These are phyloP conservation scores for Brachionus angularis DNA, from an alignment of 1,140 invertebrate species.

Conservation along the genomic window DNA sequence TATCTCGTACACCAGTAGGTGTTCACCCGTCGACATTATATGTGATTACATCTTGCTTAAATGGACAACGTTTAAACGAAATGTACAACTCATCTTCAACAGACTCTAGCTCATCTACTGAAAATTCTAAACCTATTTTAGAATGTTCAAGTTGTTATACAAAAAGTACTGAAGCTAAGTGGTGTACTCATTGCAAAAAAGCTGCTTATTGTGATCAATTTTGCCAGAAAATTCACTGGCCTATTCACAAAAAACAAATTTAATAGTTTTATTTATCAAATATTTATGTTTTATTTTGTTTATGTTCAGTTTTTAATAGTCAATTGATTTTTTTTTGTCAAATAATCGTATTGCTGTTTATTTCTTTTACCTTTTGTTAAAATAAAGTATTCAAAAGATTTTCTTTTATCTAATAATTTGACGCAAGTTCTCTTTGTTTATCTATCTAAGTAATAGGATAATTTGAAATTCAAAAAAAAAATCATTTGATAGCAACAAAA, in stretches of 20 bases:
- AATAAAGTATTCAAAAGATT: too few species aligned
- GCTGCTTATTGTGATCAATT: slow-evolving; percentile 86
- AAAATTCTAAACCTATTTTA: not conserved
- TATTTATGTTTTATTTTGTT: too few species aligned
- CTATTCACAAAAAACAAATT: slow-evolving; percentile 81
- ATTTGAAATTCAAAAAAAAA: too few species aligned
- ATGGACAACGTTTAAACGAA: slow-evolving; percentile 72
- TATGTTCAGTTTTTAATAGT: too few species aligned
- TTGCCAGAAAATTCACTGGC: slow-evolving; percentile 93
- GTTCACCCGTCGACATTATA: slow-evolving; percentile 62
- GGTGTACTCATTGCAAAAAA: slow-evolving; percentile 48
- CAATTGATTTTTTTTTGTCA: too few species aligned
- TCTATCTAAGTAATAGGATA: too few species aligned
- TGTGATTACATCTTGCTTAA: slow-evolving; percentile 77
- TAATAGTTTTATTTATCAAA: slow-evolving; percentile 53
- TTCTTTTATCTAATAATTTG: too few species aligned
- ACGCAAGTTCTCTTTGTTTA: too few species aligned
- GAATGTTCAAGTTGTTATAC: slow-evolving; percentile 20
- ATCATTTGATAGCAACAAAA: too few species aligned
- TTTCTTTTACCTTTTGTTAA: too few species aligned
- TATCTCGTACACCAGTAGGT: slow-evolving; percentile 65
- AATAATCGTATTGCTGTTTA: too few species aligned
- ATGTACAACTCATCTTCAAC: slow-evolving; percentile 68
- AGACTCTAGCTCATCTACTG: not conserved
- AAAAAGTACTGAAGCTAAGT: slow-evolving; percentile 11